Percentiles rank a stretch among this genome's conserved stretches.
Conservation (phyloP, 2,797 vertebrate species). For the Petrocephalus sullivani region DNA sequence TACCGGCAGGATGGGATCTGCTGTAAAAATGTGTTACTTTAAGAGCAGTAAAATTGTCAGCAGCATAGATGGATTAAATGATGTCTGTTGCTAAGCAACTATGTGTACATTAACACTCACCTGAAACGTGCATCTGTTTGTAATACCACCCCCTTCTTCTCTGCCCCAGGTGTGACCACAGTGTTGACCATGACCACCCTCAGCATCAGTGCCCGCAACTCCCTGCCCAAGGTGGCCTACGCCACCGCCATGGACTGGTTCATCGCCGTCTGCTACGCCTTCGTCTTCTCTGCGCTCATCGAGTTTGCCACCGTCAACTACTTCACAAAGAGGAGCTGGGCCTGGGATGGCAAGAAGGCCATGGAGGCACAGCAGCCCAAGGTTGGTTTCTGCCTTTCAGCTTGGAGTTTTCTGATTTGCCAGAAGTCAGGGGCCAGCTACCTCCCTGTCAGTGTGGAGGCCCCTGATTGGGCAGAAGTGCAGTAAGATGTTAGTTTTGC, state of each 20-base stretch:
- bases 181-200: conserved; percentile 97
- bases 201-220: conserved; percentile 94
- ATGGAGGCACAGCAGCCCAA: conserved; percentile 88
- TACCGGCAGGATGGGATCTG: not conserved
- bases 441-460: not conserved
- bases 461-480: not conserved
- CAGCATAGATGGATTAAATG: not conserved
- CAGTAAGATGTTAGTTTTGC: not conserved
- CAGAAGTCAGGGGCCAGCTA: not conserved
- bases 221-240: conserved; percentile 91
- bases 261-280: conserved; percentile 94
- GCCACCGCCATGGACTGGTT: conserved; percentile 99
- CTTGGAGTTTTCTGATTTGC: not conserved
- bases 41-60: not conserved
- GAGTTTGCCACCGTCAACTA: conserved; percentile 98
- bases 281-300: conserved; percentile 93
- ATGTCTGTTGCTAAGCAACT: not conserved
- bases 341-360: conserved; percentile 96
- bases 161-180: conserved; percentile 81
- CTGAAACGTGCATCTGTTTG: not conserved
- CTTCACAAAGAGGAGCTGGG: conserved; percentile 97
- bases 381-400: conserved; percentile 53
- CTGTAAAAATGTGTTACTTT: not conserved
- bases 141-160: not conserved
- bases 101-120: not conserved